These are phyloP conservation scores for Dryas iulia DNA, from an alignment of 1,140 invertebrate genomes.

Conservation along the genomic window DNA sequence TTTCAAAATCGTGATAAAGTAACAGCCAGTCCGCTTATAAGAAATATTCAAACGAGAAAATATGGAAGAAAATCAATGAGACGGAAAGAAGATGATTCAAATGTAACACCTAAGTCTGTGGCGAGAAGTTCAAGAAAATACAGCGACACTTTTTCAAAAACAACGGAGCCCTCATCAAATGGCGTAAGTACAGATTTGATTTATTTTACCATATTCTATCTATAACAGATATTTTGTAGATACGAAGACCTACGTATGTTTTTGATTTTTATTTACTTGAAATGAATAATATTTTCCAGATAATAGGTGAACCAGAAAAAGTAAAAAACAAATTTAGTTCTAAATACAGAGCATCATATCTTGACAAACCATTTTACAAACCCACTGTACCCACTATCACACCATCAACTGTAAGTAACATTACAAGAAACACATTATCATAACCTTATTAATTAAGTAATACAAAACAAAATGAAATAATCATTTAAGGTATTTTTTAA, in stretches of 20 bases:
- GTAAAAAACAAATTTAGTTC: conserved; percentile 75
- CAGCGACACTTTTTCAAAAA: conserved; percentile 64
- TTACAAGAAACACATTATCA: conserved; percentile 11
- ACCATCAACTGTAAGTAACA: conserved; percentile 77
- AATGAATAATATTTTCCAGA: conserved; percentile 55
- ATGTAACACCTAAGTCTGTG: conserved; percentile 40
- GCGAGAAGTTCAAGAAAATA: conserved; percentile 57
- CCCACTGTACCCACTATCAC: conserved; percentile 76
- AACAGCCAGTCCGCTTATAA: conserved; percentile 48
- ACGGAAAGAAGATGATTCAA: conserved; percentile 34
- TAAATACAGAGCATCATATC: conserved; percentile 71
- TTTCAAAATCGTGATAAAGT: conserved; percentile 33
- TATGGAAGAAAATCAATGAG: conserved; percentile 49
- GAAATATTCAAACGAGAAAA: conserved; percentile 65
- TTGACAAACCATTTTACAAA: conserved; percentile 75
- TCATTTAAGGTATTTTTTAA: not conserved
- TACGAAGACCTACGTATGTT: not conserved
- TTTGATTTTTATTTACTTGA: not conserved
- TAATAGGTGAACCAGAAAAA: conserved; percentile 66
- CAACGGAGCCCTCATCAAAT: conserved; percentile 64
- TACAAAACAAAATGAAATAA: not conserved
- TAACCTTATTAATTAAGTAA: not conserved
- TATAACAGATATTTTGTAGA: too few species aligned
- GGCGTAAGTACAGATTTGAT: conserved; percentile 59
- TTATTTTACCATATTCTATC: too few species aligned